phyloP scores from a whole-genome alignment of 92 coral and sea anemone genomes.

The Heteractis magnifica region DNA sequence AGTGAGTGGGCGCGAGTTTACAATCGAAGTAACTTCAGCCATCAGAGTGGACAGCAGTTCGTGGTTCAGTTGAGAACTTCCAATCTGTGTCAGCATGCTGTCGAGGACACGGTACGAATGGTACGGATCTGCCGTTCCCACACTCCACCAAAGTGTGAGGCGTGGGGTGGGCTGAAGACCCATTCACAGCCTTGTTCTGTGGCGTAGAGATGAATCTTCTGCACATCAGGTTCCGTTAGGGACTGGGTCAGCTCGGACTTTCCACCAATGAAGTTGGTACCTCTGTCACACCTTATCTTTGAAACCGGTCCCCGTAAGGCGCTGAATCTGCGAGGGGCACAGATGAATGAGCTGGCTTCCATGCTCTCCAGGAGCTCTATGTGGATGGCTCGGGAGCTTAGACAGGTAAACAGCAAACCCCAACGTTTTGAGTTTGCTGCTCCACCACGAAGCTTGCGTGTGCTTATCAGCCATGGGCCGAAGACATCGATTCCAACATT shows the following conservation, averaged over 20 bases:
- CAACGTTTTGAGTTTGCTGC: slow-evolving; percentile 14
- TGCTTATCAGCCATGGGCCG: slow-evolving; percentile 1
- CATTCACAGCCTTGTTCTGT: slow-evolving; percentile 32
- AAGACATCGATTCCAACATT: not conserved
- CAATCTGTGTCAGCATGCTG: not conserved
- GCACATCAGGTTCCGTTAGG: slow-evolving; percentile 16
- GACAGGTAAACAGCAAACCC: slow-evolving; percentile 33
- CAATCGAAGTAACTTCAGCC: slow-evolving; percentile 45
- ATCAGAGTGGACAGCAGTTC: slow-evolving; percentile 49
- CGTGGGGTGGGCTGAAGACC: slow-evolving; percentile 35
- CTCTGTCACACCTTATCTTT: slow-evolving; percentile 15
- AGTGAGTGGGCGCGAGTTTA: not conserved
- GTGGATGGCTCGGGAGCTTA: slow-evolving; percentile 30
- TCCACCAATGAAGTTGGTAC: slow-evolving; percentile 30
- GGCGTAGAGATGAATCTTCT: not conserved
- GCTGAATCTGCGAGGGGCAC: not conserved
- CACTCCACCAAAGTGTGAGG: slow-evolving; percentile 49
- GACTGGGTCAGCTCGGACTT: slow-evolving; percentile 24
- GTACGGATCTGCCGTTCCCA: slow-evolving; percentile 46
- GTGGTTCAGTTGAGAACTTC: slow-evolving; percentile 40
- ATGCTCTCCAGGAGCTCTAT: slow-evolving; percentile 13
- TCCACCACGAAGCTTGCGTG: slow-evolving; percentile 2
- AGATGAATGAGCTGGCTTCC: not conserved
- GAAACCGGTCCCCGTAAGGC: slow-evolving; percentile 16
- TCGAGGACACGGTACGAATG: not conserved